Evolutionary conservation across 2,113 vertebrate genomes (phyloP).

Genomic region (Cricetomys ansorgei): DNA sequence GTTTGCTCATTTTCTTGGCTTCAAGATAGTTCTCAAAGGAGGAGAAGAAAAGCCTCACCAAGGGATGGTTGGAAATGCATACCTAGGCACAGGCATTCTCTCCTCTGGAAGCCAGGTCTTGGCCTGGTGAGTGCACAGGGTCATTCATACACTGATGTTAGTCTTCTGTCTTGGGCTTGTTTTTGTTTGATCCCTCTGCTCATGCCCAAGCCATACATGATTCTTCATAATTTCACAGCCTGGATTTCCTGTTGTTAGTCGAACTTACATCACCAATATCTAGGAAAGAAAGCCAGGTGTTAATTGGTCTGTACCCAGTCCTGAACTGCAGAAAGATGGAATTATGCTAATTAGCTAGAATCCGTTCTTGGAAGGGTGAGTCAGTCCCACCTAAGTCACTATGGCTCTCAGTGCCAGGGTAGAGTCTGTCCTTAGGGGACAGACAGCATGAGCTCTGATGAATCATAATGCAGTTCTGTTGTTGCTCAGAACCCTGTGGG

Average conservation of each 20-base stretch:
- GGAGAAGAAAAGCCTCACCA: not conserved
- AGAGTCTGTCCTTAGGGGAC: not conserved
- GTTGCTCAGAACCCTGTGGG: not conserved
- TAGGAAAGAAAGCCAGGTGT: not conserved
- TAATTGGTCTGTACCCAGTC: not conserved
- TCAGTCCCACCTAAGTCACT: not conserved
- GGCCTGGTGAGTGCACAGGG: not conserved
- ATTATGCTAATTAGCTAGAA: not conserved
- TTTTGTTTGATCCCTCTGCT: not conserved
- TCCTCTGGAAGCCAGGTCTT: not conserved
- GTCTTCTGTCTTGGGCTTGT: not conserved
- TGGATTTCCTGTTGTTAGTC: not conserved
- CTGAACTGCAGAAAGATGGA: no score
- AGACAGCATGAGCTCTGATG: not conserved
- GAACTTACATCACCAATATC: not conserved
- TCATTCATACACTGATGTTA: not conserved
- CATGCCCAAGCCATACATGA: not conserved
- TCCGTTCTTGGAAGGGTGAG: no score
- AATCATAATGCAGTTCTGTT: not conserved
- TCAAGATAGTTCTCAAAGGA: not conserved
- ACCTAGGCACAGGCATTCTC: not conserved
- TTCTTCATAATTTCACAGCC: not conserved
- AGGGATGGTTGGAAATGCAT: not conserved
- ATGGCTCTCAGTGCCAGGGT: not conserved
- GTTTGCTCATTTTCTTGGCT: not conserved